Percentiles rank a stretch among this genome's conserved stretches.
These are phyloP conservation scores for Amiota minor DNA, from an alignment of 2,888 invertebrate genomes.

Conservation along the genomic window DNA sequence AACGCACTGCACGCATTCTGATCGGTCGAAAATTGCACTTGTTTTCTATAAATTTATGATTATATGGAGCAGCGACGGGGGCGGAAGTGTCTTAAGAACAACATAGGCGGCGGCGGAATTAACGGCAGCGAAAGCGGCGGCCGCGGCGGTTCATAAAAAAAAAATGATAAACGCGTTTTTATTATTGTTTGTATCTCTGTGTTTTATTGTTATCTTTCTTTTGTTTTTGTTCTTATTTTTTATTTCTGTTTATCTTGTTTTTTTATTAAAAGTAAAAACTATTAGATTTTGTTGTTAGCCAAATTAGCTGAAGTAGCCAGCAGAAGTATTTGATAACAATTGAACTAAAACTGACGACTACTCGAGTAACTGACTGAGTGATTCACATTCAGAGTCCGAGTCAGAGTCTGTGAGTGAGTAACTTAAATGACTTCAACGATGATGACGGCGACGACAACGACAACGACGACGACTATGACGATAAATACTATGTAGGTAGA, in stretches of 20 bases:
- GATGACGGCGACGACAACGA: slow-evolving; percentile 17
- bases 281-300: slow-evolving; percentile 45
- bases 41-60: too few species aligned
- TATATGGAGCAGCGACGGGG: neutral
- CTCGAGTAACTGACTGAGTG: slow-evolving; percentile 50
- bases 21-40: too few species aligned
- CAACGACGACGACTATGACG: slow-evolving; percentile 11
- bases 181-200: neutral
- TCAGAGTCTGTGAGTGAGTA: slow-evolving; percentile 12
- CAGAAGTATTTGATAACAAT: slow-evolving; percentile 11
- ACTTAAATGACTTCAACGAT: neutral
- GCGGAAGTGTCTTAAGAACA: neutral
- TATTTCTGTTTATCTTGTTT: slow-evolving; percentile 18
- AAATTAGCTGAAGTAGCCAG: slow-evolving; percentile 50
- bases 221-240: slow-evolving; percentile 20
- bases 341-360: slow-evolving; percentile 36
- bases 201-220: slow-evolving; percentile 14
- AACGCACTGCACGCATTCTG: too few species aligned
- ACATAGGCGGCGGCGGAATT: slow-evolving; percentile 23
- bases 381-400: slow-evolving; percentile 38
- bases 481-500: neutral
- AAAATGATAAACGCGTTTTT: slow-evolving; percentile 15
- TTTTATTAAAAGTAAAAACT: slow-evolving; percentile 5
- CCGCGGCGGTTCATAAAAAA: slow-evolving; percentile 13
- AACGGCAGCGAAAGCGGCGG: neutral